Percentiles rank a stretch among this genome's conserved stretches.
phyloP scores from a whole-genome alignment of 2,888 invertebrate species.

The Xestia c-nigrum region DNA sequence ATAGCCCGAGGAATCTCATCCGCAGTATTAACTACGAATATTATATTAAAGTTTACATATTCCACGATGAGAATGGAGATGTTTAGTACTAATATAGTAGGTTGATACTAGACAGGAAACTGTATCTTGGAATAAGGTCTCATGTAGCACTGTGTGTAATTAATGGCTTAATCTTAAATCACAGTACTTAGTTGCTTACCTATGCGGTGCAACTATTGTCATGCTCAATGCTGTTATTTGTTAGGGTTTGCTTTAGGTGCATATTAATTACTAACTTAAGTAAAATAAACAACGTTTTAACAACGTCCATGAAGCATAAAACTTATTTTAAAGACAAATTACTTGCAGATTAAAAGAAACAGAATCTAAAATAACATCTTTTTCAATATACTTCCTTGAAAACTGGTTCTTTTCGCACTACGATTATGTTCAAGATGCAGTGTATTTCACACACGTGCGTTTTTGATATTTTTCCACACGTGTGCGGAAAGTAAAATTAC shows the following conservation, averaged over 20 bases:
- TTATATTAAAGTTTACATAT: conserved; percentile 30
- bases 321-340: background rate
- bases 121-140: background rate
- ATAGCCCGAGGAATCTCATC: conserved; percentile 33
- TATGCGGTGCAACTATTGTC: background rate
- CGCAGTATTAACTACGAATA: conserved; percentile 37
- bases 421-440: no score
- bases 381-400: no score
- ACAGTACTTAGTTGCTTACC: background rate
- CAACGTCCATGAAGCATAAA: background rate
- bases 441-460: no score
- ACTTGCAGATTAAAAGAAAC: background rate
- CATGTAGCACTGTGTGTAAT: background rate
- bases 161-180: background rate
- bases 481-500: no score
- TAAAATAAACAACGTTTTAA: background rate
- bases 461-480: no score
- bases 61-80: background rate
- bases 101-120: conserved; percentile 2
- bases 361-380: background rate
- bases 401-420: no score
- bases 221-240: background rate
- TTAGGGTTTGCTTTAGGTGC: no score
- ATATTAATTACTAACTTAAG: background rate
- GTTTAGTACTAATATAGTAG: conserved; percentile 4